Evolutionary conservation across 2,888 invertebrate species (phyloP).

Genomic region (Thymelicus sylvestris): DNA sequence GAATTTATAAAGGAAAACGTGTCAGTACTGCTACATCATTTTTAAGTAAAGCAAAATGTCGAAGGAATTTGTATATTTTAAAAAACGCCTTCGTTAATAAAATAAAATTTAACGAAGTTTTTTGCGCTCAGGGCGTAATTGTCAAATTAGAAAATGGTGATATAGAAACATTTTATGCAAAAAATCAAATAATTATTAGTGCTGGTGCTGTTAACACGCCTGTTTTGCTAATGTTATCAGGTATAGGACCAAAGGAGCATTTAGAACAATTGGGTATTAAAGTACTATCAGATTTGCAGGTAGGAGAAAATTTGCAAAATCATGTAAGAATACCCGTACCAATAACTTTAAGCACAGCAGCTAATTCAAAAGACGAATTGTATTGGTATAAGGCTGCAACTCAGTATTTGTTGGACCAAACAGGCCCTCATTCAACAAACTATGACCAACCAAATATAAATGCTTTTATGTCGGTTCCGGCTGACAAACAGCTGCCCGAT

Average conservation of each 20-base stretch:
- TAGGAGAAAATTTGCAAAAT: conserved; percentile 79
- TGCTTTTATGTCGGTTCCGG: conserved; percentile 69
- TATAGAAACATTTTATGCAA: conserved; percentile 55
- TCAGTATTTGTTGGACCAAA: conserved; percentile 69
- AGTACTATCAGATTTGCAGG: conserved; percentile 63
- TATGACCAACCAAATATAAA: conserved; percentile 76
- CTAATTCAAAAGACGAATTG: conserved; percentile 55
- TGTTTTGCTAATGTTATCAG: conserved; percentile 68
- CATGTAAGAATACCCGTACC: conserved; percentile 76
- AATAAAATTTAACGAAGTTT: conserved; percentile 47
- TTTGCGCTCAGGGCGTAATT: conserved; percentile 60
- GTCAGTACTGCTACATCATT: conserved; percentile 84
- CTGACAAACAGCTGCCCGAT: conserved; percentile 63
- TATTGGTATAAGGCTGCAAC: conserved; percentile 70
- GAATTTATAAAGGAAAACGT: conserved; percentile 76
- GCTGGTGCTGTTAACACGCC: conserved; percentile 73
- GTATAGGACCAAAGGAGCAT: conserved; percentile 66
- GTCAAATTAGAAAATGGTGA: conserved; percentile 57
- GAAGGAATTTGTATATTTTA: conserved; percentile 66
- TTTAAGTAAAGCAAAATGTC: conserved; percentile 59
- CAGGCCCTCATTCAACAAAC: conserved; percentile 71
- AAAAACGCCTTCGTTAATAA: conserved; percentile 62
- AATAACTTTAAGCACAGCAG: conserved; percentile 66
- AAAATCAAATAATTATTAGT: conserved; percentile 70
- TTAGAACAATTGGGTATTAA: conserved; percentile 60